These are phyloP conservation scores for Troides helena DNA, from an alignment of 2,888 invertebrate genomes.

Conservation along the genomic window DNA sequence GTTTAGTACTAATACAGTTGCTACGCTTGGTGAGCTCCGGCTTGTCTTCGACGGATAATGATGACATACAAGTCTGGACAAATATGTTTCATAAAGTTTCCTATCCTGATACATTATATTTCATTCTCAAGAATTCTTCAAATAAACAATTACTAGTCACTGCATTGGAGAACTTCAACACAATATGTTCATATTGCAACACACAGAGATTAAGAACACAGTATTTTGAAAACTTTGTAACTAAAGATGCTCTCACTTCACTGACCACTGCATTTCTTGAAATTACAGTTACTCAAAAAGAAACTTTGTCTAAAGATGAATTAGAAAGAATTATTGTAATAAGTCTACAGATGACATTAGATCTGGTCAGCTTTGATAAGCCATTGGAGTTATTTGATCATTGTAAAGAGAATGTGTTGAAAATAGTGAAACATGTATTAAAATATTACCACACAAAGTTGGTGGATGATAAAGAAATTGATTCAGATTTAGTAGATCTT, in stretches of 20 bases:
- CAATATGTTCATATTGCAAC: slow-evolving; percentile 72
- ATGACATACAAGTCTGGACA: slow-evolving; percentile 81
- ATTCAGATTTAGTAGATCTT: slow-evolving; percentile 61
- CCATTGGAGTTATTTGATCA: slow-evolving; percentile 52
- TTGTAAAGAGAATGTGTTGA: slow-evolving; percentile 47
- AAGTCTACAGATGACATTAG: slow-evolving; percentile 60
- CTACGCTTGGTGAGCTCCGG: slow-evolving; percentile 84
- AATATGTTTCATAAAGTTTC: slow-evolving; percentile 65
- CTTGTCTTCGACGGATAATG: slow-evolving; percentile 61
- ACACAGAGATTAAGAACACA: slow-evolving; percentile 49
- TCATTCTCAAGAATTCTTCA: slow-evolving; percentile 80
- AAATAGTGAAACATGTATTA: slow-evolving; percentile 56
- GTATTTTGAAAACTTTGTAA: slow-evolving; percentile 62
- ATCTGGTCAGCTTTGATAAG: slow-evolving; percentile 62
- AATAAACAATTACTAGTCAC: slow-evolving; percentile 81
- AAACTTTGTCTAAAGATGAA: slow-evolving; percentile 52
- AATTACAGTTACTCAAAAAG: slow-evolving; percentile 52
- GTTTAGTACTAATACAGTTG: slow-evolving; percentile 86
- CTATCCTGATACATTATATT: slow-evolving; percentile 60
- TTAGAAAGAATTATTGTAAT: slow-evolving; percentile 62
- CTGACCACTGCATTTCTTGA: slow-evolving; percentile 58
- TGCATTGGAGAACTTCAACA: slow-evolving; percentile 81
- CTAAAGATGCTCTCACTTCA: slow-evolving; percentile 54
- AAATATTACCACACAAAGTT: slow-evolving; percentile 64
- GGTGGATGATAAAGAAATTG: slow-evolving; percentile 57